These are phyloP conservation scores for Gouania willdenowi DNA, from an alignment of 2,797 vertebrate genomes.

Conservation along the genomic window DNA sequence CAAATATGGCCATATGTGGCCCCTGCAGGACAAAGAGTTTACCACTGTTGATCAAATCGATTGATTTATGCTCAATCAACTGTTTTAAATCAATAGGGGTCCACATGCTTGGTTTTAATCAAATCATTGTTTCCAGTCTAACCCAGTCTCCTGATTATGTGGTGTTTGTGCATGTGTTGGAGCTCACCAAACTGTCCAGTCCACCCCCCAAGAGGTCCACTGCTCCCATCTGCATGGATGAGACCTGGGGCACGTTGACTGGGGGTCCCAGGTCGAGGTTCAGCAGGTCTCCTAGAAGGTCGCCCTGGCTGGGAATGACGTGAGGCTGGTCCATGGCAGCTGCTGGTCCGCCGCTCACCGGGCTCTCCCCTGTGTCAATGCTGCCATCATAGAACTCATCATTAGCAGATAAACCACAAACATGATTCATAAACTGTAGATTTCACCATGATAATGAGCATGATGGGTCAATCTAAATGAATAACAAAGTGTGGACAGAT, in stretches of 20 bases:
- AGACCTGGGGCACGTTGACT: constrained; percentile 92
- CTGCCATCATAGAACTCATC: constrained; percentile 51
- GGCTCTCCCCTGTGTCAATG: constrained; percentile 92
- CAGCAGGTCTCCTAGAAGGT: constrained; percentile 93
- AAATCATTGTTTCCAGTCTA: too few relatives aligned
- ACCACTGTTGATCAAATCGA: too few relatives aligned
- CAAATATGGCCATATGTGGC: too few relatives aligned
- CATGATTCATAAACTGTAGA: neutral
- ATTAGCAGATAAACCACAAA: neutral
- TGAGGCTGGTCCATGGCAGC: constrained; percentile 86
- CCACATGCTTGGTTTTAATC: too few relatives aligned
- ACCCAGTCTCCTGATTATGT: too few relatives aligned
- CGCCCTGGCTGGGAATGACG: constrained; percentile 93
- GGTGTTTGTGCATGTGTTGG: neutral
- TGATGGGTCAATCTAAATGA: too few relatives aligned
- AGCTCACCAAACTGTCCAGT: constrained; percentile 92
- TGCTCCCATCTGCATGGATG: constrained; percentile 94
- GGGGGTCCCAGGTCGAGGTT: constrained; percentile 95
- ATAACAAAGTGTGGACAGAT: too few relatives aligned
- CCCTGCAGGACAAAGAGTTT: too few relatives aligned
- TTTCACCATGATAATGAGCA: too few relatives aligned
- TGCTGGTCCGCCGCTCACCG: constrained; percentile 80
- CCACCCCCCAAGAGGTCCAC: constrained; percentile 96
- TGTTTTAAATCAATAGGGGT: too few relatives aligned
- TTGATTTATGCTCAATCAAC: too few relatives aligned